Conservation (phyloP, 2,113 vertebrate species). For the Lepisosteus osseus region DNA sequence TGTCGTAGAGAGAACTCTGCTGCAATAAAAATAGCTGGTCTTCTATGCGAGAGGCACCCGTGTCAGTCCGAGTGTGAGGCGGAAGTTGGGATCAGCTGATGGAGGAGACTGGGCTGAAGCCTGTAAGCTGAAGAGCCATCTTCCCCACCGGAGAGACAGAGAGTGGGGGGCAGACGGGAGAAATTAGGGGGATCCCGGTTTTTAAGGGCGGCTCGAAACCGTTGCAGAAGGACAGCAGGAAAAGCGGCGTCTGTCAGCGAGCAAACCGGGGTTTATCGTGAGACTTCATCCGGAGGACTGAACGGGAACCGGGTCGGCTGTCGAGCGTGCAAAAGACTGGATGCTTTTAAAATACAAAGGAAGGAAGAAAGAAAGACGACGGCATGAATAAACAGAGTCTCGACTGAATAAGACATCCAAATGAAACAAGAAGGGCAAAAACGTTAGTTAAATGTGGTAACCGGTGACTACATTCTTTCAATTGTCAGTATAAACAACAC, state of each 20-base stretch:
- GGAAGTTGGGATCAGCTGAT: conserved; percentile 37
- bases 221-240: conserved; percentile 23
- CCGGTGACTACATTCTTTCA: not conserved
- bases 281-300: conserved; percentile 9
- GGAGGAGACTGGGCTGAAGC: conserved; percentile 22
- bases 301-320: conserved; percentile 24
- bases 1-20: not conserved
- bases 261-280: conserved; percentile 8
- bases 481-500: conserved; percentile 27
- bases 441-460: not conserved
- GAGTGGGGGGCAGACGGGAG: conserved; percentile 25
- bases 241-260: conserved; percentile 10
- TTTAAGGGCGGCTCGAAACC: conserved; percentile 30
- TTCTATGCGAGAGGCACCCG: not conserved
- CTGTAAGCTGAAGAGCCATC: conserved; percentile 49
- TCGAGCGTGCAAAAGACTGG: conserved; percentile 16
- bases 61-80: conserved; percentile 7
- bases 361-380: conserved; percentile 31
- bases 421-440: not conserved
- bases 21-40: conserved; percentile 18
- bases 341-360: conserved; percentile 44
- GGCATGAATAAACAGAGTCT: conserved; percentile 7
- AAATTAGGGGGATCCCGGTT: conserved; percentile 28
- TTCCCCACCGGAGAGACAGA: conserved; percentile 46
- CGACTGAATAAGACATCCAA: not conserved